These are phyloP conservation scores for Discoglossus pictus DNA, from an alignment of 2,797 vertebrate genomes.

Conservation along the genomic window DNA sequence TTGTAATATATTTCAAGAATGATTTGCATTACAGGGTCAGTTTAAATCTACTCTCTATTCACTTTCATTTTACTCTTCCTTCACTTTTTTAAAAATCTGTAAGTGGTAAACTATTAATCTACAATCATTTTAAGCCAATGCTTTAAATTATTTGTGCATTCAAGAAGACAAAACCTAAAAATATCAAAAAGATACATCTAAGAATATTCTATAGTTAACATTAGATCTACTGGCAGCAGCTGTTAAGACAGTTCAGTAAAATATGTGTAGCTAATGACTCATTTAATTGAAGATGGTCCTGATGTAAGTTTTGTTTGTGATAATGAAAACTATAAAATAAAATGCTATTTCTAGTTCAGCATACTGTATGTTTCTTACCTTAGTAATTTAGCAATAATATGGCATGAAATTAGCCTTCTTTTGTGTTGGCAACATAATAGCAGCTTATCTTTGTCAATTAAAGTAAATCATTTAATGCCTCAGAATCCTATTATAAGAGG, in stretches of 20 bases:
- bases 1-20: too few species aligned
- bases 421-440: conserved; percentile 24
- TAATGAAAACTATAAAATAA: neutral
- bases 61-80: too few species aligned
- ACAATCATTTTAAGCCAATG: too few species aligned
- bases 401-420: conserved; percentile 24
- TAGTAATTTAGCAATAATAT: conserved; percentile 38
- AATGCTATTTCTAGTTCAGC: conserved; percentile 1
- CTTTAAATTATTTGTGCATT: too few species aligned
- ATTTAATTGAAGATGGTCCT: neutral
- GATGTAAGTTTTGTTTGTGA: conserved; percentile 8
- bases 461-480: conserved; percentile 41
- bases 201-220: too few species aligned
- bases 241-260: neutral
- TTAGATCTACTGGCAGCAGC: too few species aligned
- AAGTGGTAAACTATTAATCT: too few species aligned
- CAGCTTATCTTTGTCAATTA: conserved; percentile 46
- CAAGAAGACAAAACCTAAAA: too few species aligned
- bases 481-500: conserved; percentile 41
- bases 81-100: too few species aligned
- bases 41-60: too few species aligned
- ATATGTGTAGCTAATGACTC: neutral
- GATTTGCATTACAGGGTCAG: too few species aligned
- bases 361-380: conserved; percentile 10
- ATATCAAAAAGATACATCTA: too few species aligned